Evolutionary conservation across 1,140 invertebrate genomes (phyloP).

Genomic region (Ostrea edulis): DNA sequence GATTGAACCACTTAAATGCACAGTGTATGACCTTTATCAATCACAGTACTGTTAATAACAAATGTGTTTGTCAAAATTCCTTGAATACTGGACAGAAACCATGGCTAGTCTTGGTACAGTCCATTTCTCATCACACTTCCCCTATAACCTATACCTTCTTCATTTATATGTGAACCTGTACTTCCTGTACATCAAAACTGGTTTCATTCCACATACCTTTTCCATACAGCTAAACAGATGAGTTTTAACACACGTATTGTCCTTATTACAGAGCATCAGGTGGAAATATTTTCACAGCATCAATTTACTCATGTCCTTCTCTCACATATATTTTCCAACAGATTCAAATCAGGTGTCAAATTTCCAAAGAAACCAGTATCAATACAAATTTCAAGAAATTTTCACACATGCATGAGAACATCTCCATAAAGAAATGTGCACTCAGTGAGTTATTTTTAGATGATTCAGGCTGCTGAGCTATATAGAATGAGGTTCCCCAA

Average conservation of each 20-base stretch:
- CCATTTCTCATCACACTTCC: slow-evolving; percentile 1
- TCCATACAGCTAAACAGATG: neutral
- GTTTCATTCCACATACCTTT: neutral
- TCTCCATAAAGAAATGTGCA: slow-evolving; percentile 14
- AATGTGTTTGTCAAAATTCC: neutral
- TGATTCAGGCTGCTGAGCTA: slow-evolving; percentile 31
- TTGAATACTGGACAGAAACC: neutral
- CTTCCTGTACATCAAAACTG: neutral
- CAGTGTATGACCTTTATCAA: neutral
- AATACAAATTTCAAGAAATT: slow-evolving; percentile 2
- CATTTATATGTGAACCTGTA: neutral
- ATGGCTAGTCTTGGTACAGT: neutral
- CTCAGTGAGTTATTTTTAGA: slow-evolving; percentile 17
- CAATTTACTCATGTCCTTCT: neutral
- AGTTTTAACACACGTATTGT: neutral
- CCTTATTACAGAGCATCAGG: neutral
- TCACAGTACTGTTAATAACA: neutral
- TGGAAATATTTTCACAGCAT: slow-evolving; percentile 1
- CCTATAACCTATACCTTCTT: neutral
- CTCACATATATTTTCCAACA: neutral
- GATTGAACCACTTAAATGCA: slow-evolving; percentile 8
- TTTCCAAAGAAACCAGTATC: neutral
- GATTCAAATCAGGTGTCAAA: neutral
- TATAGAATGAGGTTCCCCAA: neutral
- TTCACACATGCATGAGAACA: slow-evolving; percentile 1